Conservation (phyloP, 2,113 vertebrate genomes). For the Brienomyrus brachyistius region DNA sequence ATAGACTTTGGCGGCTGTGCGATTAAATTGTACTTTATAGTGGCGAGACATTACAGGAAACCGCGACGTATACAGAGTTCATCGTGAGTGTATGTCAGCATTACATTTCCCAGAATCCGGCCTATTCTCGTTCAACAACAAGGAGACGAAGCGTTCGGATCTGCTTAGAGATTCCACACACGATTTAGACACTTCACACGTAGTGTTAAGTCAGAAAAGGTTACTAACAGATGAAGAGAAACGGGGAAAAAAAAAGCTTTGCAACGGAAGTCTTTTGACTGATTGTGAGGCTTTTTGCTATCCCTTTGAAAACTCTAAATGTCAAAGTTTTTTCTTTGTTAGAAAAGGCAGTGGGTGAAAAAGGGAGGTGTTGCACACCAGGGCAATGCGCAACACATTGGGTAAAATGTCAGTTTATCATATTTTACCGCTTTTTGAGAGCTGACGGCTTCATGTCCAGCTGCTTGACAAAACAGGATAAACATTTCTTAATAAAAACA, state of each 20-base stretch:
- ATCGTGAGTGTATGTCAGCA: not conserved
- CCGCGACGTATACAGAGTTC: not conserved
- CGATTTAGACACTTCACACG: not conserved
- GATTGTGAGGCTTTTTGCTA: not conserved
- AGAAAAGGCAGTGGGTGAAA: not conserved
- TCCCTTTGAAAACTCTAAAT: not conserved
- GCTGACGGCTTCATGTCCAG: not conserved
- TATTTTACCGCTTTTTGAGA: not conserved
- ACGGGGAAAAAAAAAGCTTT: not conserved
- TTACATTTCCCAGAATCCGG: not conserved
- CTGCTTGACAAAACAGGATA: not conserved
- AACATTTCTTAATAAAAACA: not conserved
- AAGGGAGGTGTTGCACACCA: not conserved
- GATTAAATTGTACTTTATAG: not conserved
- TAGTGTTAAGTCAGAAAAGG: constrained; percentile 1
- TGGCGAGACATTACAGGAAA: not conserved
- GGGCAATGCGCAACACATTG: not conserved
- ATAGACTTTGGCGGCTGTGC: not conserved
- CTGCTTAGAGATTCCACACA: not conserved
- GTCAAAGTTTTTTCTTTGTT: not conserved
- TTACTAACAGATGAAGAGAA: not conserved
- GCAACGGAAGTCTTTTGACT: not conserved
- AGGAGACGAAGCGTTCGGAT: not conserved
- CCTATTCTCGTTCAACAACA: not conserved
- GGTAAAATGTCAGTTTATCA: constrained; percentile 5